Evolutionary conservation across 2,797 vertebrate species (phyloP).

Genomic region (Notolepis coatsorum): DNA sequence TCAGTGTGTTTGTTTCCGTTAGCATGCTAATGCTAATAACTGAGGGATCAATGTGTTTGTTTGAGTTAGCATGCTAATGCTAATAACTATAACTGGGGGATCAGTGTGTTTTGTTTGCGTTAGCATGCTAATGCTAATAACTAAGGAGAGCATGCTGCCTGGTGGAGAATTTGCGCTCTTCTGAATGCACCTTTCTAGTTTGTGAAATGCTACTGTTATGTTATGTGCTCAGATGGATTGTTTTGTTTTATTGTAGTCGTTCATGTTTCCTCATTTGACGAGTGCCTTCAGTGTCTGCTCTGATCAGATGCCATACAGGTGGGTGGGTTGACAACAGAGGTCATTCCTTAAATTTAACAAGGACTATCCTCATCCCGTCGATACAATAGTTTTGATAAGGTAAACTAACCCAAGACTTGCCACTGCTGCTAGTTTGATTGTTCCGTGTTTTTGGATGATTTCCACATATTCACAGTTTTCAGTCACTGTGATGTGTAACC

Average conservation of each 20-base stretch:
- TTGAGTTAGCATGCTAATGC: no score
- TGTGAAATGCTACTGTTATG: slow-evolving; percentile 9
- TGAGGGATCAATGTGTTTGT: no score
- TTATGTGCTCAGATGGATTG: slow-evolving; percentile 5
- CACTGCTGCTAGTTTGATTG: slow-evolving; percentile 67
- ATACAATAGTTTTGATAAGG: slow-evolving; percentile 40
- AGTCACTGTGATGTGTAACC: background rate
- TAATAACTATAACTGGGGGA: no score
- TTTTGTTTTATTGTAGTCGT: no score
- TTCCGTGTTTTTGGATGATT: slow-evolving; percentile 26
- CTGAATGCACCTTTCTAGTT: no score
- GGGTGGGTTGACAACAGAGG: slow-evolving; percentile 14
- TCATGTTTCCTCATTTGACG: slow-evolving; percentile 45
- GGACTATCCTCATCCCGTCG: slow-evolving; percentile 50
- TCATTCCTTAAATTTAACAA: slow-evolving; percentile 62
- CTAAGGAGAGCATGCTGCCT: no score
- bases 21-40: no score
- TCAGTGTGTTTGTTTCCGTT: no score
- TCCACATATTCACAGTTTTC: slow-evolving; percentile 18
- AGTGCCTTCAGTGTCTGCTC: slow-evolving; percentile 58
- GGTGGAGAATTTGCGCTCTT: no score
- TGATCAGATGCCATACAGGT: slow-evolving; percentile 15
- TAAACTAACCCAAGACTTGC: slow-evolving; percentile 52
- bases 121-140: no score
- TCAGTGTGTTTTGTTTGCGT: no score